Evolutionary conservation across 2,113 vertebrate species (phyloP).

Genomic region (Danionella cerebrum): DNA sequence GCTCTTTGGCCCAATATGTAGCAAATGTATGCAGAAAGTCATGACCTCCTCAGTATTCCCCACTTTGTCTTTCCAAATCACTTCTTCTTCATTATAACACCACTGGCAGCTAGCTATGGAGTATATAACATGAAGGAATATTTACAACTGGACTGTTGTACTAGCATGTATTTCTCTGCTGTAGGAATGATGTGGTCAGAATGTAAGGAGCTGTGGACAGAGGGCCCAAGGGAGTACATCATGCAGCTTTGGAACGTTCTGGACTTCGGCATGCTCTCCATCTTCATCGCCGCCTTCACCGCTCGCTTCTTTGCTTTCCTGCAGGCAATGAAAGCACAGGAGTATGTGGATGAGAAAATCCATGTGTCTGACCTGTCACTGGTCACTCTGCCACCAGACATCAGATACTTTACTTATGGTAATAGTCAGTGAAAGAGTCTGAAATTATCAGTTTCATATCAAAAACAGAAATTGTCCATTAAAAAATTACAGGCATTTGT

Average conservation of each 20-base stretch:
- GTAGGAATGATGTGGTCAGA: constrained; percentile 90
- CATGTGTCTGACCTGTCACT: constrained; percentile 68
- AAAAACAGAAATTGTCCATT: too few species aligned
- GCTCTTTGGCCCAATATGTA: too few species aligned
- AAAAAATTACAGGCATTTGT: too few species aligned
- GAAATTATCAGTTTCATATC: background rate
- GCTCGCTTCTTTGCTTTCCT: constrained; percentile 78
- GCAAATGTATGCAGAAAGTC: too few species aligned
- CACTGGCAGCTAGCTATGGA: too few species aligned
- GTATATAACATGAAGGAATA: too few species aligned
- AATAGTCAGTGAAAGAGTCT: constrained; percentile 48
- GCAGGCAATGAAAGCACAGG: constrained; percentile 78
- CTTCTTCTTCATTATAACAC: too few species aligned
- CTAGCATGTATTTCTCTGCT: too few species aligned
- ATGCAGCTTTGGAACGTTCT: constrained; percentile 82
- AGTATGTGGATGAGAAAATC: constrained; percentile 78
- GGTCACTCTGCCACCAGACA: constrained; percentile 76
- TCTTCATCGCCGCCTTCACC: constrained; percentile 83
- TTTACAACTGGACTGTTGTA: too few species aligned
- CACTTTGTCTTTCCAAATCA: too few species aligned
- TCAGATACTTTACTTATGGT: constrained; percentile 84
- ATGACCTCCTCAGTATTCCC: too few species aligned
- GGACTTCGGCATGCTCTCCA: constrained; percentile 85
- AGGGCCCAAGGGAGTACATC: constrained; percentile 80
- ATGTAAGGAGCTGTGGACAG: constrained; percentile 83